Base-by-base conservation (phyloP, 2,113 vertebrate genomes). In the Triplophysa rosa region DNA sequence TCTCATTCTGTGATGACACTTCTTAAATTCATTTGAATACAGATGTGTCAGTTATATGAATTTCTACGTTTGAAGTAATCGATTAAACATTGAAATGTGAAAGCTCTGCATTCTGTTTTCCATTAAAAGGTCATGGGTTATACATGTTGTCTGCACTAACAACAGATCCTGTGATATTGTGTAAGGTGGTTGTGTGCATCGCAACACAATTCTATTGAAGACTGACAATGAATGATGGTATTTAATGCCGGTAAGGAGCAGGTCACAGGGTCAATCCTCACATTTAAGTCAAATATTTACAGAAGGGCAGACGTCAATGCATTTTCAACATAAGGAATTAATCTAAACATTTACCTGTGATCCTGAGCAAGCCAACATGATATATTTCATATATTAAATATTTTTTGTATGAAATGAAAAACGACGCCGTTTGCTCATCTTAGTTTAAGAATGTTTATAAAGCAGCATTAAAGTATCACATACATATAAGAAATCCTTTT, bases 391-490 rank as follows among this genome's bases (percentile, higher is more conserved):
- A 21, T 3, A 37, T 11, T 3, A 72, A 40, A 7, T n/a, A n/a
- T 37, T 67, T 17, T 14, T 19, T 33, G 47, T 24, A 58, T 58
- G 19, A 59, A 72, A 26, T 9, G n/a, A 4, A 54, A 54, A 54
- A 47, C 10, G 29, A 33, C 61, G 63, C 77, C 17, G 45, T 81
- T 72, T 40, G 52, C 63, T 66, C 62, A 37, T 71, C 29, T 4
- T 37, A 47, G 64, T 82, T 24, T 58, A 77, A 72, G 19, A 80
- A 81, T 78, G 2, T 8, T 64, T 69, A 81, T 69, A 81, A 81
- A 84, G 75, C 56, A 75, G 79, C 83, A 74, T 75, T 37, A 56
- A 78, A 79, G 81, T 52, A 65, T 82, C 59, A 67, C 68, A 72
- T 78, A 66, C 26, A 67, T 58, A 78, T 52, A 71, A 65, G 14